phyloP scores from a whole-genome alignment of 2,113 vertebrate genomes.

The Myrmecobius fasciatus region DNA sequence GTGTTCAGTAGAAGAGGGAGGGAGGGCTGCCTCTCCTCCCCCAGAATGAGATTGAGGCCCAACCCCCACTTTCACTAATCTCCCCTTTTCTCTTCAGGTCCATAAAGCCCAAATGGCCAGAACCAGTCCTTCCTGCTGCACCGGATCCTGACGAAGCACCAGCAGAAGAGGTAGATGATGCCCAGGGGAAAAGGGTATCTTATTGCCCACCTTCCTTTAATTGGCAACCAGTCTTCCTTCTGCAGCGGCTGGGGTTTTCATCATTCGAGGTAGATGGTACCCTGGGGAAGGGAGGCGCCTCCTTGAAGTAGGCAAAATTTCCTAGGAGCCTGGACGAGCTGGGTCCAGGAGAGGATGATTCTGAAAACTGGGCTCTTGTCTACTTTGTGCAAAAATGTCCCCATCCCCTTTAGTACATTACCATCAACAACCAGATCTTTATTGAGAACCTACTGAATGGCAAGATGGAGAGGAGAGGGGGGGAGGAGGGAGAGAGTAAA shows the following conservation, averaged over 20 bases:
- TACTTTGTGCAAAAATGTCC: not conserved
- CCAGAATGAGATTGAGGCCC: not conserved
- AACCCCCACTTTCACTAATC: not conserved
- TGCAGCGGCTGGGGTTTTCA: not conserved
- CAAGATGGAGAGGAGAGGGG: not conserved
- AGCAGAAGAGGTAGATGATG: not conserved
- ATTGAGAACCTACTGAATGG: not conserved
- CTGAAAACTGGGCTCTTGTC: not conserved
- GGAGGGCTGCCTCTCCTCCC: not conserved
- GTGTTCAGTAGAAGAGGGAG: not conserved
- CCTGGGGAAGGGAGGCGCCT: too few relatives aligned
- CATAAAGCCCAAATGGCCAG: not conserved
- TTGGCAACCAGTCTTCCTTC: not conserved
- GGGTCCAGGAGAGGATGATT: not conserved
- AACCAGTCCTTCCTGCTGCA: not conserved
- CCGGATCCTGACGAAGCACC: not conserved
- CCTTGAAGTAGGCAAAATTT: not conserved
- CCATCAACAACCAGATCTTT: not conserved
- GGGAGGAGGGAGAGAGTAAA: not conserved
- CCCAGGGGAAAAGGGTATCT: not conserved
- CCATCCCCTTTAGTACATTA: not conserved
- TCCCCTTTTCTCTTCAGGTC: not conserved
- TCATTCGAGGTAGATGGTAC: not conserved
- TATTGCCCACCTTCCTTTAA: not conserved
- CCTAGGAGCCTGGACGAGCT: not conserved